phyloP scores from a whole-genome alignment of 2,113 vertebrate genomes.

The Cinclus cinclus region DNA sequence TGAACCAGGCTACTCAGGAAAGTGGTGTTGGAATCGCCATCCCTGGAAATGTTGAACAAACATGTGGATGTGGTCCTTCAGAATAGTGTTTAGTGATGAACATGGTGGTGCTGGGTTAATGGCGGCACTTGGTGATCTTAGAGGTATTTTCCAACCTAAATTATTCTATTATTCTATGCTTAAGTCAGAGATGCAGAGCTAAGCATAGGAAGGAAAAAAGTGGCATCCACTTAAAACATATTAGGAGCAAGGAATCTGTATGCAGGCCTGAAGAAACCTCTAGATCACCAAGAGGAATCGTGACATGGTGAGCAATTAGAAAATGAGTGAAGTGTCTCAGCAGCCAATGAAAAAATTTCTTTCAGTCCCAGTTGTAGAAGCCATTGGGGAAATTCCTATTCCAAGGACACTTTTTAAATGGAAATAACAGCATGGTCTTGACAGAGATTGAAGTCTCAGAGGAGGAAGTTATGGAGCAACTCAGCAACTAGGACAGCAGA shows the following conservation, averaged over 20 bases:
- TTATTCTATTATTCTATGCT: background rate
- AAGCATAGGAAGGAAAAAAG: background rate
- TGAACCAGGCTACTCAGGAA: background rate
- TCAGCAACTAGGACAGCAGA: slow-evolving; percentile 24
- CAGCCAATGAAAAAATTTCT: background rate
- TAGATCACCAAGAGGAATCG: background rate
- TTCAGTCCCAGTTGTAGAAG: background rate
- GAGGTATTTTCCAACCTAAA: background rate
- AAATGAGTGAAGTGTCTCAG: background rate
- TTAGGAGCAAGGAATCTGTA: background rate
- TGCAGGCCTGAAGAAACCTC: background rate
- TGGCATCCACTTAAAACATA: background rate
- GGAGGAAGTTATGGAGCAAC: background rate
- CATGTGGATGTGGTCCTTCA: background rate
- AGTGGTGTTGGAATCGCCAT: background rate
- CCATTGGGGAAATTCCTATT: slow-evolving; percentile 46
- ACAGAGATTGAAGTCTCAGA: slow-evolving; percentile 15
- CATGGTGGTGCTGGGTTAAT: background rate
- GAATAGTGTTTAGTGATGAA: background rate
- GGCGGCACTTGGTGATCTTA: background rate
- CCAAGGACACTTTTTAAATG: slow-evolving; percentile 38
- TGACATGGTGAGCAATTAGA: background rate
- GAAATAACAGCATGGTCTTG: slow-evolving; percentile 32
- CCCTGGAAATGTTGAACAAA: background rate
- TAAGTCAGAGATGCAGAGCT: background rate